A percentile compares a stretch with the other conserved stretches of the same genome.
Conservation (phyloP, 2,113 vertebrate genomes). For the Epinephelus fuscoguttatus region DNA sequence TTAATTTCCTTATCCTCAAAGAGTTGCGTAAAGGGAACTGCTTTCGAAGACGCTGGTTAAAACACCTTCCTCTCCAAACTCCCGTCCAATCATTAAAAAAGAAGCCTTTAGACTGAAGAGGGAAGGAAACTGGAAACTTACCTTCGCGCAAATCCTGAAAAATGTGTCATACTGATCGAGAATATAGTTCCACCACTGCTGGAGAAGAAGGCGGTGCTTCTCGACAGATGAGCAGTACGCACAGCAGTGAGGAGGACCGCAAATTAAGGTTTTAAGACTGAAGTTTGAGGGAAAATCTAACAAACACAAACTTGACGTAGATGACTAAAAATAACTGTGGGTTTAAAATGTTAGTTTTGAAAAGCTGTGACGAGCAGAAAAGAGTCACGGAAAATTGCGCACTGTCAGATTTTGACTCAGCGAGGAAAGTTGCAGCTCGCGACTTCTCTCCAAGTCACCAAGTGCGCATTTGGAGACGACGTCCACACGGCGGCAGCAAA, state of each 20-base stretch:
- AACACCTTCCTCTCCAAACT: neutral
- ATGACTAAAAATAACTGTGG: neutral
- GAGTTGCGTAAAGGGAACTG: constrained; percentile 27
- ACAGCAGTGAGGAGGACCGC: constrained; percentile 3
- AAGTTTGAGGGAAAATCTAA: neutral
- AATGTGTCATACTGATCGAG: constrained; percentile 46
- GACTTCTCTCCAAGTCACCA: neutral
- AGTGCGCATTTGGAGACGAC: neutral
- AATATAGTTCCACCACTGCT: constrained; percentile 6
- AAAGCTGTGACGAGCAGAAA: neutral
- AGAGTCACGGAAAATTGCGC: neutral
- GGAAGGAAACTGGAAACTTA: constrained; percentile 52
- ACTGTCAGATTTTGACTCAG: constrained; percentile 28
- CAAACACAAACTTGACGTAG: neutral
- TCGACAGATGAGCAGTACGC: neutral
- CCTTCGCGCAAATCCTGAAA: constrained; percentile 64
- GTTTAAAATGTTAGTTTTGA: too few relatives aligned
- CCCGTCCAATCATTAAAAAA: neutral
- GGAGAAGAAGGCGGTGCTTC: constrained; percentile 64
- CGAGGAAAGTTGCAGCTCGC: neutral
- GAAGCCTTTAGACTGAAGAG: neutral
- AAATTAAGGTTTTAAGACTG: rapidly evolving
- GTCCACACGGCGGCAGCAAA: constrained; percentile 40
- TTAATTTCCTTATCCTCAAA: constrained; percentile 50
- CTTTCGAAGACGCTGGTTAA: constrained; percentile 3